A percentile compares a stretch with the other conserved stretches of the same genome.
Conservation (phyloP, 2,113 vertebrate genomes). For the Hippoglossus stenolepis region DNA sequence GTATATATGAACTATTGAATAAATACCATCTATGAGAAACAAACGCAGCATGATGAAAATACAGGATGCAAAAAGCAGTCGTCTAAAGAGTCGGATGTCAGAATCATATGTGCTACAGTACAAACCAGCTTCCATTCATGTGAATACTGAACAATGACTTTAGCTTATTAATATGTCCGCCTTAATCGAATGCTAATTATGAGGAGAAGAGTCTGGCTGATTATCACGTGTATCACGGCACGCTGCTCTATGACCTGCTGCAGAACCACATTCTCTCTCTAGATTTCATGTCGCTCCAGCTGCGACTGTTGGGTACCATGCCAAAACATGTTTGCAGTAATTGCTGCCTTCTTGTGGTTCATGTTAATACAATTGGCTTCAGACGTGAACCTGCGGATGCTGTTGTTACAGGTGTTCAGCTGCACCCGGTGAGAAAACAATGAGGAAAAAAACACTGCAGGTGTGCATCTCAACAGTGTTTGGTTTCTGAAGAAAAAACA, state of each 20-base stretch:
- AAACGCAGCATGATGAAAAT: slow-evolving; percentile 32
- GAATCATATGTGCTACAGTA: not conserved
- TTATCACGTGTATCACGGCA: not conserved
- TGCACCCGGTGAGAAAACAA: slow-evolving; percentile 18
- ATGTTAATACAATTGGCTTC: slow-evolving; percentile 41
- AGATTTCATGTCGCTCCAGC: slow-evolving; percentile 11
- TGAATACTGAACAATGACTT: not conserved
- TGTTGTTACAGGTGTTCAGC: slow-evolving; percentile 44
- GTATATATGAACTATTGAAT: slow-evolving; percentile 3
- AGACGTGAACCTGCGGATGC: slow-evolving; percentile 19
- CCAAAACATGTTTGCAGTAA: slow-evolving; percentile 26
- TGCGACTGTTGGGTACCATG: slow-evolving; percentile 1
- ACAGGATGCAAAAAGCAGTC: slow-evolving; percentile 7
- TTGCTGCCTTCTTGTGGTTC: slow-evolving; percentile 18
- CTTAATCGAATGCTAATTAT: not conserved
- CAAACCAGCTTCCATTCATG: not conserved
- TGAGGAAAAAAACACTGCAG: slow-evolving; percentile 1
- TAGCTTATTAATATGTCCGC: not conserved
- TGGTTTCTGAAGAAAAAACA: too few relatives aligned
- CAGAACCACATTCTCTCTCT: not conserved
- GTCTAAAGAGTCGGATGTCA: slow-evolving; percentile 6
- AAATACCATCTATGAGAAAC: not conserved
- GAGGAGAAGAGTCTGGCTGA: not conserved
- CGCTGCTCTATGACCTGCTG: not conserved
- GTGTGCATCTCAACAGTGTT: slow-evolving; percentile 8